Evolutionary conservation across 2,888 invertebrate genomes (phyloP), one percentile per base, ranked within the genome.

Genomic region (Lasioglossum oenotherae): DNA sequence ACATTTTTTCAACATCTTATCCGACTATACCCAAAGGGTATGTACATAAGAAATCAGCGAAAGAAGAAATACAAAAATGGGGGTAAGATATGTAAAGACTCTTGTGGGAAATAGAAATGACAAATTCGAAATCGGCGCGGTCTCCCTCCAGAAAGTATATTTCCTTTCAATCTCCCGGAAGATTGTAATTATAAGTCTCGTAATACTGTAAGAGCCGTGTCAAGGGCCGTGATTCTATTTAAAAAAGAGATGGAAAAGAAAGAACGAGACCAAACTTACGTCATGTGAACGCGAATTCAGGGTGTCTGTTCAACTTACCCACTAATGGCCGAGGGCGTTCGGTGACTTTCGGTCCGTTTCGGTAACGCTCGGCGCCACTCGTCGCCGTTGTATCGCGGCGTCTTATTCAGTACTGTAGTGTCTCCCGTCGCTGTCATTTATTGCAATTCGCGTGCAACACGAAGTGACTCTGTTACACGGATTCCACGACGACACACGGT

Each of bases 341-440:
- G 90, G 80, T n/a, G 27, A 78, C 76, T 35, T 16, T 90, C 90
- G 89, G 84, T 2, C 44, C 0, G 6, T 14, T 49, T 81, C 87
- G 87, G 73, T 23, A 27, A 31, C 31, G 46, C 38, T 77, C 87
- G 87, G 44, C 44, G 19, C 71, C 41, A 35, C 44, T 74, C 78
- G 80, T 74, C 49, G 81, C 60, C 77, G 80, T 76, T 67, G 67
- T 79, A n/a, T 64, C 86, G 79, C 73, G 41, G 72, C 80, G 74
- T 82, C 82, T 84, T 84, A 86, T 85, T 90, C 84, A 87, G 88
- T 90, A 72, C 41, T 46, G 44, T 78, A 74, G 73, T 81, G 88
- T 77, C 80, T 73, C 41, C 80, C 67, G 81, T 19, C 46, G 64
- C n/a, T 74, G 64, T 87, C 69, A 44, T 81, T 75, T 57, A 16